Evolutionary conservation across 2,113 vertebrate species (phyloP).

Genomic region (Uria lomvia): DNA sequence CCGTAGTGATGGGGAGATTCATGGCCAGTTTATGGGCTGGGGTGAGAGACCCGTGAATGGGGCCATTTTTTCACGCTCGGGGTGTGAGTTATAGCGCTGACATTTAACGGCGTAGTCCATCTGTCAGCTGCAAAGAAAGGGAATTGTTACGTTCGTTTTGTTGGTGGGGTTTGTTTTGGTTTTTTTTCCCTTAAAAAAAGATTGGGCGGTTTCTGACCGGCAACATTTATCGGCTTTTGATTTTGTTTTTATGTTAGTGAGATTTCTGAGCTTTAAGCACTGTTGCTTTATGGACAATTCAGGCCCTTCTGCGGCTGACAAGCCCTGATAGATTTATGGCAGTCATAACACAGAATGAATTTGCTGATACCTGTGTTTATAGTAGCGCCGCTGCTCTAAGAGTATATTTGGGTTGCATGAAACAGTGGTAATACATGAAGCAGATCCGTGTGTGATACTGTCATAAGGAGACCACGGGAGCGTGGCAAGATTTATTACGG

Average conservation of each 20-base stretch:
- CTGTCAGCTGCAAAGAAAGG: not conserved
- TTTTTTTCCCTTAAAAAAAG: not conserved
- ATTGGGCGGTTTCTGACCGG: not conserved
- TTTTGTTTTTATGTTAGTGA: not conserved
- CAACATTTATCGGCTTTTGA: not conserved
- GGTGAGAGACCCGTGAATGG: not conserved
- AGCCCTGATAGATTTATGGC: conserved; percentile 6
- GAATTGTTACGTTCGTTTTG: not conserved
- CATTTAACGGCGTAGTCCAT: not conserved
- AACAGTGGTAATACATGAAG: not conserved
- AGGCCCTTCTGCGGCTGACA: not conserved
- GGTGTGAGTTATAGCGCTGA: conserved; percentile 29
- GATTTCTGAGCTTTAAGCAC: not conserved
- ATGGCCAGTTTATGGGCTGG: not conserved
- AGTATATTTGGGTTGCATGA: not conserved
- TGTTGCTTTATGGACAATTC: not conserved
- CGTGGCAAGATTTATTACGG: not conserved
- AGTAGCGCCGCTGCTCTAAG: not conserved
- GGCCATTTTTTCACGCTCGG: not conserved
- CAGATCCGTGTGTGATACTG: not conserved
- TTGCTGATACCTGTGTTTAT: not conserved
- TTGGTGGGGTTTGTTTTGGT: not conserved
- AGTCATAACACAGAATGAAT: not conserved
- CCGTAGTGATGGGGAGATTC: not conserved
- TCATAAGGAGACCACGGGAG: not conserved